phyloP scores from a whole-genome alignment of 2,888 invertebrate species.

The Geotrupes spiniger region DNA sequence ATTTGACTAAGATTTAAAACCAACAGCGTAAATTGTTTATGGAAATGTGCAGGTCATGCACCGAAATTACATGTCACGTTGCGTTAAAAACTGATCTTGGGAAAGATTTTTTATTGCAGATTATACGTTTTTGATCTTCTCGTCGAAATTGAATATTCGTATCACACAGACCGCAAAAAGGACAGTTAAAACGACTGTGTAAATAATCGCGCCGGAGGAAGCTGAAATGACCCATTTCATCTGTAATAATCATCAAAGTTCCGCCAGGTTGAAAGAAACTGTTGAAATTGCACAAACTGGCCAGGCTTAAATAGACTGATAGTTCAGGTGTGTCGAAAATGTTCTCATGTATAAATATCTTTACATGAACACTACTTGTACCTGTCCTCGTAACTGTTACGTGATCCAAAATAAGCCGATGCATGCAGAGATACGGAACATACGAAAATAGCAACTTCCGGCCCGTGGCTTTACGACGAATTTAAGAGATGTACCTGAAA shows the following conservation, averaged over 20 bases:
- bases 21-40: not conserved
- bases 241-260: conserved; percentile 16
- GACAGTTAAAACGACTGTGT: not conserved
- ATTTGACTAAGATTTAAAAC: conserved; percentile 12
- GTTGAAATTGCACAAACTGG: conserved; percentile 9
- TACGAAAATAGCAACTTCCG: conserved; percentile 7
- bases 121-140: too few species aligned
- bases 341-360: not conserved
- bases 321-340: conserved; percentile 5
- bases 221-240: conserved; percentile 17
- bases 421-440: conserved; percentile 4
- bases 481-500: not conserved
- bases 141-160: too few species aligned
- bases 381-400: conserved; percentile 2
- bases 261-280: conserved; percentile 15
- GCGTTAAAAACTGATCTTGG: too few species aligned
- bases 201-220: conserved; percentile 11
- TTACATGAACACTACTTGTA: conserved; percentile 1
- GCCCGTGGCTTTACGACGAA: not conserved
- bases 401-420: conserved; percentile 5
- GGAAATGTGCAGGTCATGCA: too few species aligned
- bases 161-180: too few species aligned
- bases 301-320: not conserved
- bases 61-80: too few species aligned
- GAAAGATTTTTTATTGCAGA: too few species aligned